Evolutionary conservation across 2,113 vertebrate species (phyloP), one percentile per base, ranked within the genome.

Genomic region (Gulo gulo): DNA sequence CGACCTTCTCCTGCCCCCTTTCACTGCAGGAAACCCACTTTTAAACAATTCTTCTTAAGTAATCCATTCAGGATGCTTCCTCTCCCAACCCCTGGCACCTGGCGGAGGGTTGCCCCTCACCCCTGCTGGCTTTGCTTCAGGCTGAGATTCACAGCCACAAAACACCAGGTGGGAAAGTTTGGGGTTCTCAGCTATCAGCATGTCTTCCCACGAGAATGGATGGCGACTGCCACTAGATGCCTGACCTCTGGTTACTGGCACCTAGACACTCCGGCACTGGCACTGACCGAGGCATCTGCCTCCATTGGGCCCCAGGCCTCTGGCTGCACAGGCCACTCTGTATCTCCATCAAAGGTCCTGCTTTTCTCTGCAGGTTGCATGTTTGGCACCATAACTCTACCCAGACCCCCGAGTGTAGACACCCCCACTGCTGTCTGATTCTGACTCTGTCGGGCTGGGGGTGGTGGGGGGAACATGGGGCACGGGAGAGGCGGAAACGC

Each of bases 391-490:
- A 8, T 69, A 69, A 69, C 20, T 24, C 47, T 45, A 34, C 29
- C 36, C 24, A 9, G 63, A 24, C 6, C 34, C 65, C 31, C 18
- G 13, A 50, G 14, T 1, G 24, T 7, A 24, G 36, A 36, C 13
- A 21, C 11, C 45, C 74, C 74, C 47, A 11, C 47, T 26, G 13
- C 26, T 26, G 86, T 21, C 36, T 10, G 14, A 20, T 45, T 42
- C 7, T 20, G 9, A 21, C 52, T 20, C n/a, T 21, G 13, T 11
- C 11, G 23, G 67, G n/a, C 31, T 14, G 36, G 36, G 36, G 34
- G 20, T 10, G 20, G 18, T 0, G 4, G 14, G 2, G 26, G 18
- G 4, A 21, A 7, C 7, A 36, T 5, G 31, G 13, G 1, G 2
- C 14, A 47, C 1, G 2, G 29, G n/a, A 67, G 7, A 80, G 36